Evolutionary conservation across 2,888 invertebrate species (phyloP).

Genomic region (Stenchaetothrips biformis): DNA sequence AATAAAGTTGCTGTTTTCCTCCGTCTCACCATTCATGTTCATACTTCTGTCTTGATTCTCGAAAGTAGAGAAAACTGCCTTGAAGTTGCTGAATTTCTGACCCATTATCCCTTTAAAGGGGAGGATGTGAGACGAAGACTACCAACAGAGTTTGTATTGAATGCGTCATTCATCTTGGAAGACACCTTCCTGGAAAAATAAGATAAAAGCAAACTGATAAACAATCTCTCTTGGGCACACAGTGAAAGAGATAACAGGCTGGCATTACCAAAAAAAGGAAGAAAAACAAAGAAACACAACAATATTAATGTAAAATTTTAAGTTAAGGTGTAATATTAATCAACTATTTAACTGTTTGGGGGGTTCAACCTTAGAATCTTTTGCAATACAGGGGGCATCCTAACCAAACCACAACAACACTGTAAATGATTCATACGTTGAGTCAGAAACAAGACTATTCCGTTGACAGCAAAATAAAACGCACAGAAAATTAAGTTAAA

Average conservation of each 20-base stretch:
- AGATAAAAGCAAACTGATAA: no score
- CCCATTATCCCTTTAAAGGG: constrained; percentile 38
- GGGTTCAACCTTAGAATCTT: no score
- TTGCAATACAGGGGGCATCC: no score
- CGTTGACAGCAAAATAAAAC: background rate
- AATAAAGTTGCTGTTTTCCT: constrained; percentile 29
- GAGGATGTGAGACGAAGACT: background rate
- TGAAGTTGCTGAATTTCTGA: constrained; percentile 41
- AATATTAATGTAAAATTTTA: background rate
- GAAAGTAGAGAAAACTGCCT: constrained; percentile 39
- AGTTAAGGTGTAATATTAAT: background rate
- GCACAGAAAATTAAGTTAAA: background rate
- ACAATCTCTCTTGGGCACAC: no score
- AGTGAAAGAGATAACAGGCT: background rate
- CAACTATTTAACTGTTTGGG: background rate
- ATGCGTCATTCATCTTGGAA: background rate
- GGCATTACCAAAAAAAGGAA: background rate
- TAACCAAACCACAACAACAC: no score
- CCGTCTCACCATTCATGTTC: constrained; percentile 35
- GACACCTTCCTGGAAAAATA: background rate
- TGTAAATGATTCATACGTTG: no score
- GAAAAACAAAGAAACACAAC: background rate
- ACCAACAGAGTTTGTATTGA: background rate
- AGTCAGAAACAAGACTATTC: background rate
- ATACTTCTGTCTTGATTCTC: constrained; percentile 38